Percentiles rank a stretch among this genome's conserved stretches.
Conservation (phyloP, 2,888 invertebrate genomes). For the Oasisia sp. region DNA sequence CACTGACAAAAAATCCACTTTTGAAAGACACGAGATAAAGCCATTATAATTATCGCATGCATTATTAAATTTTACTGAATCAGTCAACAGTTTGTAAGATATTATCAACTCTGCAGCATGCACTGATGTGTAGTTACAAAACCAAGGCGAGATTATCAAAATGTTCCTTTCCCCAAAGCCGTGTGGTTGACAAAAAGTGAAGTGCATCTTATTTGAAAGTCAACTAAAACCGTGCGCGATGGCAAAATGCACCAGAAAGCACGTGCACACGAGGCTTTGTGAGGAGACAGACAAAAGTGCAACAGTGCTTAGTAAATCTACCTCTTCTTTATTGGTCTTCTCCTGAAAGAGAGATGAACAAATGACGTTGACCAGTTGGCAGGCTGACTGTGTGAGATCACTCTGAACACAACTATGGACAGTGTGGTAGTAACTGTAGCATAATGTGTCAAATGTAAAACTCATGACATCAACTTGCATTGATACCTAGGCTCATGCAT, state of each 20-base stretch:
- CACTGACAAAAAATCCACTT: background rate
- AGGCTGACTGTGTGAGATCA: background rate
- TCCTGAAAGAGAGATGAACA: constrained; percentile 29
- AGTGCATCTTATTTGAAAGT: background rate
- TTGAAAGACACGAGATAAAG: background rate
- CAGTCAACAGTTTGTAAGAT: background rate
- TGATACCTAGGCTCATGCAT: background rate
- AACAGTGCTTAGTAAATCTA: constrained; percentile 23
- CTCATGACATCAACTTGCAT: background rate
- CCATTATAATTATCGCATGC: background rate
- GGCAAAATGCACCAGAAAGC: constrained; percentile 13
- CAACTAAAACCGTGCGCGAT: constrained; percentile 8
- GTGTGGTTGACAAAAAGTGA: background rate
- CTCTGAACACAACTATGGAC: background rate
- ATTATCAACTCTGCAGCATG: background rate
- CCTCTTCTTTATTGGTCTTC: constrained; percentile 37
- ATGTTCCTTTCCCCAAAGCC: background rate
- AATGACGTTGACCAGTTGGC: constrained; percentile 17
- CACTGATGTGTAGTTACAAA: background rate
- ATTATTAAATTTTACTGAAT: background rate
- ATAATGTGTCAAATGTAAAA: constrained; percentile 17
- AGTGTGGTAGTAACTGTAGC: background rate
- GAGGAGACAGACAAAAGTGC: background rate
- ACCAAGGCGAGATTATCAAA: background rate
- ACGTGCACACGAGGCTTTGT: background rate